Percentiles rank a stretch among this genome's conserved stretches.
phyloP scores from a whole-genome alignment of 1,140 invertebrate genomes.

The Leucophenga varia region DNA sequence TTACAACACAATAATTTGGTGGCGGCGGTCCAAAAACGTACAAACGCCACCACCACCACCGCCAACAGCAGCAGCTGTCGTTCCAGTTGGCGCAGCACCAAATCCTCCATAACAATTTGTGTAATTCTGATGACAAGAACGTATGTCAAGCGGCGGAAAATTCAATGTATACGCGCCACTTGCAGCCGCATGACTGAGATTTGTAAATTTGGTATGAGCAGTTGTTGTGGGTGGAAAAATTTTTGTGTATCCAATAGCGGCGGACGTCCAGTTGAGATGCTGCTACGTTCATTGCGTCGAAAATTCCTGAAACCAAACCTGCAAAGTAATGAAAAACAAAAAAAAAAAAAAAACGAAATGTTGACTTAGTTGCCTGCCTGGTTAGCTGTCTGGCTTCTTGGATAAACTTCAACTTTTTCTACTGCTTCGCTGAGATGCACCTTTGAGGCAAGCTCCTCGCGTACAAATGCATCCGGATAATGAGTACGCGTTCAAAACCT shows the following conservation, averaged over 20 bases:
- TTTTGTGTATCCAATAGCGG: constrained; percentile 39
- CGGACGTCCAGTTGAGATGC: constrained; percentile 34
- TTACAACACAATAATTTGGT: constrained; percentile 45
- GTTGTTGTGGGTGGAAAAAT: constrained; percentile 40
- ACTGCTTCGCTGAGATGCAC: constrained; percentile 87
- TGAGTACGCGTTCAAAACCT: constrained; percentile 93
- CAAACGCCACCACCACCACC: constrained; percentile 25
- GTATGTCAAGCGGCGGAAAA: constrained; percentile 45
- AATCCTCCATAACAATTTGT: constrained; percentile 46
- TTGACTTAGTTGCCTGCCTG: too few species aligned
- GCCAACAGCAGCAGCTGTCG: too few species aligned
- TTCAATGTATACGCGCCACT: constrained; percentile 39
- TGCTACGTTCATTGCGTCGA: constrained; percentile 81
- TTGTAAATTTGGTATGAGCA: constrained; percentile 40
- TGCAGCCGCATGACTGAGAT: constrained; percentile 23
- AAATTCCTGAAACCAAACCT: constrained; percentile 98
- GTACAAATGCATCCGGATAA: constrained; percentile 93
- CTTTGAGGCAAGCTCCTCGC: constrained; percentile 86
- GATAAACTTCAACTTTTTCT: too few species aligned
- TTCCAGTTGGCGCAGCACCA: constrained; percentile 16
- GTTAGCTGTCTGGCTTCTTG: too few species aligned
- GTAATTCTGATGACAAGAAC: constrained; percentile 47
- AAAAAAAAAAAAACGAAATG: too few species aligned
- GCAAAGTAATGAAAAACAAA: too few species aligned
- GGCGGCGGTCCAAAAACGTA: constrained; percentile 44